Evolutionary conservation across 1,140 invertebrate species (phyloP).

Genomic region (Conus betulinus): DNA sequence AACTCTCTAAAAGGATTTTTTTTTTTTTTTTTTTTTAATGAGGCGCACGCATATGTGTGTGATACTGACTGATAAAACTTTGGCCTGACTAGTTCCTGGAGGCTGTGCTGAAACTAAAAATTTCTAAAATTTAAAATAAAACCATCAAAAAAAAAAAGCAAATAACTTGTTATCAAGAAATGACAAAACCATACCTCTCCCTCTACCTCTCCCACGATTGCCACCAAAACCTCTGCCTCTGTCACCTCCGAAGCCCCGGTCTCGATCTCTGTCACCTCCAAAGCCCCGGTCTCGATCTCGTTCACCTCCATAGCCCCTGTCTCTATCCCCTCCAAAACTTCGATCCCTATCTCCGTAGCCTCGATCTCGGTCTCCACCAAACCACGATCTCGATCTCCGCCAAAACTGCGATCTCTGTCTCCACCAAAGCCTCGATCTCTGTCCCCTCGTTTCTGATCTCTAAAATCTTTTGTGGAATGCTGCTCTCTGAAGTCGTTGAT

Average conservation of each 20-base stretch:
- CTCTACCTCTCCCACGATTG: not conserved
- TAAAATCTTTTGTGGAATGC: conserved; percentile 27
- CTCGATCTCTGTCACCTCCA: conserved; percentile 34
- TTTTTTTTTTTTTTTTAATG: no score
- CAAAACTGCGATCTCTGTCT: conserved; percentile 31
- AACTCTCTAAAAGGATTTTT: no score
- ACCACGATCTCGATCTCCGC: conserved; percentile 34
- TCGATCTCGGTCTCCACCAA: conserved; percentile 37
- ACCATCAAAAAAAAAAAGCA: no score
- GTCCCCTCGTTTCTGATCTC: conserved; percentile 66
- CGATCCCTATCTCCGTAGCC: not conserved
- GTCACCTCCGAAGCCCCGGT: conserved; percentile 31
- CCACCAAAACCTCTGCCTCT: conserved; percentile 32
- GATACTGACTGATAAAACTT: no score
- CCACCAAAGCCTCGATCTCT: conserved; percentile 75
- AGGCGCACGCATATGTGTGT: no score
- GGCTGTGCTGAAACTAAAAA: no score
- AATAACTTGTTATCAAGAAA: no score
- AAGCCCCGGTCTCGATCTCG: conserved; percentile 35
- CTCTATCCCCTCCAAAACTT: not conserved
- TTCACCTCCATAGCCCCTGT: conserved; percentile 34
- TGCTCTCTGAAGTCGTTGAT: not conserved
- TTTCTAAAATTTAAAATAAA: no score
- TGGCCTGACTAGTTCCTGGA: no score
- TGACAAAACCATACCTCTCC: not conserved